Percentiles rank a stretch among this genome's conserved stretches.
Evolutionary conservation across 2,113 vertebrate species (phyloP).

Genomic region (Etheostoma spectabile): DNA sequence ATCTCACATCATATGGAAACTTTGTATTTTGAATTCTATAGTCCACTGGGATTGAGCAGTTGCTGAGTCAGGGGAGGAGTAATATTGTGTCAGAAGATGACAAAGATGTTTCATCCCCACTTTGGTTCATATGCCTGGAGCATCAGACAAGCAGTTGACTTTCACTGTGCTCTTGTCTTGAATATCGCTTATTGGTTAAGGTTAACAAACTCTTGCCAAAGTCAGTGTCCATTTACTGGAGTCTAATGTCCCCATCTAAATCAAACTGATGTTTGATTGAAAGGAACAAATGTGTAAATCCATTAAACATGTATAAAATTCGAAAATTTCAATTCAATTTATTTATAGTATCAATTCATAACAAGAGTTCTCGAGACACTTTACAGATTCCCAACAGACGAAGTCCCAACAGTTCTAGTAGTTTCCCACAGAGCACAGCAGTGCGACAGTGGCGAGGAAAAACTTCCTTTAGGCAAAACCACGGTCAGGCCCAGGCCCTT

Average conservation of each 20-base stretch:
- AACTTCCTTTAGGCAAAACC: too few relatives aligned
- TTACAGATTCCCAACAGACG: too few relatives aligned
- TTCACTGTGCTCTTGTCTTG: slow-evolving; percentile 32
- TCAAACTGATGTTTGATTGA: slow-evolving; percentile 1
- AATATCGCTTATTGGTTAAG: background rate
- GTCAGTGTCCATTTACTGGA: background rate
- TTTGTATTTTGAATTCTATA: slow-evolving; percentile 2
- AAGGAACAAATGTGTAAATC: too few relatives aligned
- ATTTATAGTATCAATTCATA: too few relatives aligned
- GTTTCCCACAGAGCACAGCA: too few relatives aligned
- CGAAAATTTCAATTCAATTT: too few relatives aligned
- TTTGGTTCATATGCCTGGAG: slow-evolving; percentile 1
- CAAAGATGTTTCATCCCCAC: background rate
- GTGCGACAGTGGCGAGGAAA: too few relatives aligned
- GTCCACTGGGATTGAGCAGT: background rate
- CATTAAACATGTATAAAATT: too few relatives aligned
- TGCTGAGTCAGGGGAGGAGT: background rate
- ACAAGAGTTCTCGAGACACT: too few relatives aligned
- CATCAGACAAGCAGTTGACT: background rate
- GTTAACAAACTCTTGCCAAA: slow-evolving; percentile 16
- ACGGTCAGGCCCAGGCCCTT: too few relatives aligned
- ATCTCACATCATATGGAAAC: slow-evolving; percentile 17
- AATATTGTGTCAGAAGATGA: slow-evolving; percentile 1
- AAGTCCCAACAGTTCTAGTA: too few relatives aligned
- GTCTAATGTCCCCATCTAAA: background rate